Percentiles rank a stretch among this genome's conserved stretches.
Conservation (phyloP, 2,113 vertebrate genomes). For the Epinephelus lanceolatus region DNA sequence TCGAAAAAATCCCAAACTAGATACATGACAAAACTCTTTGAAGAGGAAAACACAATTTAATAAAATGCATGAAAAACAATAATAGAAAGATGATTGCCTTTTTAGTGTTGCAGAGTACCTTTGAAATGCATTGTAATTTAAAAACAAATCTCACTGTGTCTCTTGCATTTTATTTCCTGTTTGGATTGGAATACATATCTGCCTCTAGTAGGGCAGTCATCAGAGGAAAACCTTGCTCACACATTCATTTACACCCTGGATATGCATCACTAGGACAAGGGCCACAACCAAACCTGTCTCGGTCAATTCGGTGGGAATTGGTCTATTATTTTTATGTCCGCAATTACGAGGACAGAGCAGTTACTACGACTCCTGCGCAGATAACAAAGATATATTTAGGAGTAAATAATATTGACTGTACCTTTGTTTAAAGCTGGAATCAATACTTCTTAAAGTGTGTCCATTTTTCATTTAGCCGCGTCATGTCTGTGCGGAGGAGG, state of each 20-base stretch:
- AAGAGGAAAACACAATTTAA: conserved; percentile 23
- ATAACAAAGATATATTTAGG: conserved; percentile 91
- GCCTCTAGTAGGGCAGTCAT: conserved; percentile 36
- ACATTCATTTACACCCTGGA: conserved; percentile 73
- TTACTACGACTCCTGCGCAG: conserved; percentile 82
- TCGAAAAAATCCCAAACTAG: background rate
- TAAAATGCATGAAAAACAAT: conserved; percentile 10
- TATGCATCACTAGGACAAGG: conserved; percentile 81
- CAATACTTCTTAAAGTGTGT: conserved; percentile 89
- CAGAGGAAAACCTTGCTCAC: conserved; percentile 61
- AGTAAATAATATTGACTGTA: conserved; percentile 91
- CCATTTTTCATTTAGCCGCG: conserved; percentile 90
- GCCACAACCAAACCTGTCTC: conserved; percentile 77
- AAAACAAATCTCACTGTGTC: background rate
- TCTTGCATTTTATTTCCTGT: conserved; percentile 39
- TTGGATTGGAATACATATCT: conserved; percentile 43
- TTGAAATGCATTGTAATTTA: conserved; percentile 28
- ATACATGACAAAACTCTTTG: conserved; percentile 5
- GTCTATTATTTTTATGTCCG: conserved; percentile 88
- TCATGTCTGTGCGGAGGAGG: conserved; percentile 84
- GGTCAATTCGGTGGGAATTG: conserved; percentile 85
- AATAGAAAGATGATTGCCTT: conserved; percentile 24
- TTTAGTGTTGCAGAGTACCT: conserved; percentile 22
- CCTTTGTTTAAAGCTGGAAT: conserved; percentile 90
- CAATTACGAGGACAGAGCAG: conserved; percentile 86